Conservation (phyloP, 2,888 invertebrate genomes). For the Andrena bicolor region DNA sequence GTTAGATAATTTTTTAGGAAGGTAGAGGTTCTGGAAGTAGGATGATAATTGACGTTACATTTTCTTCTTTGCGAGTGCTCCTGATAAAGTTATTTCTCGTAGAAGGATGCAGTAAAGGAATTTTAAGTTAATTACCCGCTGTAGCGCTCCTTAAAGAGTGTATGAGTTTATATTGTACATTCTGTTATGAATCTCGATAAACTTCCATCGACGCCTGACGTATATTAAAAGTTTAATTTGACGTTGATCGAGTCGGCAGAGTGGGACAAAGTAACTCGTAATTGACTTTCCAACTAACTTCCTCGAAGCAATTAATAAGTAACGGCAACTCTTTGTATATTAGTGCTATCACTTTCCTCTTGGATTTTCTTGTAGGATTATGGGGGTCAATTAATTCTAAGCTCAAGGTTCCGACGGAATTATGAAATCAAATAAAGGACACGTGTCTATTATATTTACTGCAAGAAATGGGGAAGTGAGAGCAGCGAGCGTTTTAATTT, state of each 20-base stretch:
- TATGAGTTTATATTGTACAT: background rate
- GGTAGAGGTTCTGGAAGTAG: no score
- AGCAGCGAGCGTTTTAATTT: background rate
- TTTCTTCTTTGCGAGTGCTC: background rate
- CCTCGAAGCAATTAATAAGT: constrained; percentile 4
- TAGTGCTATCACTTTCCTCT: background rate
- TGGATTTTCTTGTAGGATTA: background rate
- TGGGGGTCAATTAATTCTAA: background rate
- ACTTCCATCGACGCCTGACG: background rate
- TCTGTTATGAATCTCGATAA: background rate
- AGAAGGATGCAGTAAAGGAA: background rate
- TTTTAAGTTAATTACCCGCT: background rate
- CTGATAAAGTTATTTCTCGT: background rate
- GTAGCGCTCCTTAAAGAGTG: background rate
- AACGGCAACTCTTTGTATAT: background rate
- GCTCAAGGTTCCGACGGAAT: background rate
- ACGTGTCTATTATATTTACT: background rate
- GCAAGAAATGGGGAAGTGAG: background rate
- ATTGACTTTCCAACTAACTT: constrained; percentile 2
- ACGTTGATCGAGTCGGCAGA: constrained; percentile 12
- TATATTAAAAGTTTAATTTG: constrained; percentile 22
- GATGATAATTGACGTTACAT: background rate
- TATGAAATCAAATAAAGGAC: background rate
- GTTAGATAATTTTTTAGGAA: no score
- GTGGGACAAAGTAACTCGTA: background rate